A percentile compares a stretch with the other conserved stretches of the same genome.
Conservation (phyloP, 2,888 invertebrate species). For the Luffia ferchaultella region DNA sequence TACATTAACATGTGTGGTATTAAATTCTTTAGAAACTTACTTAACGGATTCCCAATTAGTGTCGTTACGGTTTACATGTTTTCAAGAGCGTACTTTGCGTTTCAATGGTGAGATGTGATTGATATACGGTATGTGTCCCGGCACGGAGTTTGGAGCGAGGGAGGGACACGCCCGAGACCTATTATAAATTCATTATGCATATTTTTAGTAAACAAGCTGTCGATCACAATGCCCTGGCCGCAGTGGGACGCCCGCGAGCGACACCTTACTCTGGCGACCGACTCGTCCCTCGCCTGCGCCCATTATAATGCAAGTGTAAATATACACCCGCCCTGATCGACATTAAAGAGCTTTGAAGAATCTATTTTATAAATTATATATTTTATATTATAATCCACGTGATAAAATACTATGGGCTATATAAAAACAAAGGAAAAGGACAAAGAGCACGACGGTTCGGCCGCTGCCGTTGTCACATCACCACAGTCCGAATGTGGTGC, state of each 20-base stretch:
- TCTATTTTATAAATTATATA: too few relatives aligned
- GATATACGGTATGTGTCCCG: constrained; percentile 14
- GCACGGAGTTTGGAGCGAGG: constrained; percentile 26
- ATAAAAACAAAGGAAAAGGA: not conserved
- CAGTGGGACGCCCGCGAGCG: constrained; percentile 52
- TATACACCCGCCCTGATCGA: too few relatives aligned
- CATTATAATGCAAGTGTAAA: not conserved
- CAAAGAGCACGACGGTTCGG: not conserved
- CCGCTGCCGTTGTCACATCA: constrained; percentile 22
- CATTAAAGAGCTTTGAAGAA: too few relatives aligned
- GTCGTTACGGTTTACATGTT: not conserved
- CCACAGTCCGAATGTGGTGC: constrained; percentile 49
- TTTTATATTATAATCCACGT: too few relatives aligned
- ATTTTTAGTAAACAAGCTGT: constrained; percentile 67
- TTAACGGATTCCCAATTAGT: not conserved
- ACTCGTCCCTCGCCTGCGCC: constrained; percentile 19
- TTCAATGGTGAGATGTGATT: not conserved
- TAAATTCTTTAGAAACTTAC: not conserved
- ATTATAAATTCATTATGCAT: constrained; percentile 67
- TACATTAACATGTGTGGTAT: not conserved
- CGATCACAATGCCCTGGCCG: constrained; percentile 57
- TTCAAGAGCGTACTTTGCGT: not conserved
- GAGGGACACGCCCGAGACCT: constrained; percentile 37
- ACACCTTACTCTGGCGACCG: too few relatives aligned
- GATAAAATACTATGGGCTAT: too few relatives aligned